Conservation (phyloP, 2,113 vertebrate species). For the Symphodus melops region DNA sequence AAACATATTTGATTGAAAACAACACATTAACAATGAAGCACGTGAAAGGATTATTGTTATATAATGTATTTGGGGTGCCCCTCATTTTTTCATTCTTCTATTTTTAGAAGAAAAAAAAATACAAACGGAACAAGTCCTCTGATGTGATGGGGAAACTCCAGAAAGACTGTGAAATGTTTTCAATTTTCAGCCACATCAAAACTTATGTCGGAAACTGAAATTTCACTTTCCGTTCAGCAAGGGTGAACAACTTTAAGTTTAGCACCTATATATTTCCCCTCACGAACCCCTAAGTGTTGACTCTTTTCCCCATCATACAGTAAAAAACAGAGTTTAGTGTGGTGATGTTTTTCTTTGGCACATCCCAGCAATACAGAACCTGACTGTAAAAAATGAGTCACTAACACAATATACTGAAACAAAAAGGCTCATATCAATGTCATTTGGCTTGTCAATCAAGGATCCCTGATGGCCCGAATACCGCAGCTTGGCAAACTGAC, state of each 20-base stretch:
- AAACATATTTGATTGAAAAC: too few relatives aligned
- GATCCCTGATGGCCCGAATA: neutral
- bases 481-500: neutral
- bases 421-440: neutral
- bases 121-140: too few relatives aligned
- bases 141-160: neutral
- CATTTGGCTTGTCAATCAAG: conserved; percentile 5
- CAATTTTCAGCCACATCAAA: conserved; percentile 8
- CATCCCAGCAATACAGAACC: neutral
- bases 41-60: too few relatives aligned
- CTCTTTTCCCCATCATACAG: neutral
- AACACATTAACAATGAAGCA: too few relatives aligned
- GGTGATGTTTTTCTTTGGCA: neutral
- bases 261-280: neutral
- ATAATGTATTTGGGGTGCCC: too few relatives aligned
- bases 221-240: conserved; percentile 13
- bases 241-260: neutral
- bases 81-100: too few relatives aligned
- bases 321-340: neutral
- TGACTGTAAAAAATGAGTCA: neutral
- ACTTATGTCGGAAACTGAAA: conserved; percentile 37
- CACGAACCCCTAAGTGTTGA: neutral
- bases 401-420: conserved; percentile 10
- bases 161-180: neutral
- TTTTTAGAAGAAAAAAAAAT: too few relatives aligned